phyloP scores from a whole-genome alignment of 1,140 invertebrate species.

The Maconellicoccus hirsutus region DNA sequence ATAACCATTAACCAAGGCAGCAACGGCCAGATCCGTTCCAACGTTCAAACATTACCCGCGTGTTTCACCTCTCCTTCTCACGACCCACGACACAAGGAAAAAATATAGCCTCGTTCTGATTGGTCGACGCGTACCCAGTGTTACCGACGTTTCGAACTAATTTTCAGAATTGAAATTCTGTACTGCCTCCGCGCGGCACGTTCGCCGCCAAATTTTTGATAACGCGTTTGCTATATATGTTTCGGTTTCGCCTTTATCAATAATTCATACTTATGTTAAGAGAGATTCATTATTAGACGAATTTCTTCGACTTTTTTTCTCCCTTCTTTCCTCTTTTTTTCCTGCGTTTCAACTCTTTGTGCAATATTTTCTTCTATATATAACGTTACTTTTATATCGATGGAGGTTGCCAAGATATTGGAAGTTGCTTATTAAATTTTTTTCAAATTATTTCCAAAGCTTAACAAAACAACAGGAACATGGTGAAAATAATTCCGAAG shows the following conservation, averaged over 20 bases:
- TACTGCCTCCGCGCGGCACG: not conserved
- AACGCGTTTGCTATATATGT: not conserved
- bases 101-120: constrained; percentile 10
- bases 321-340: no score
- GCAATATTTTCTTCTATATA: no score
- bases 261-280: not conserved
- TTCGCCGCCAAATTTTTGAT: not conserved
- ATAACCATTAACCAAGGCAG: constrained; percentile 16
- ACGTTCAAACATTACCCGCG: constrained; percentile 20
- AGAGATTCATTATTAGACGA: not conserved
- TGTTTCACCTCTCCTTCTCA: constrained; percentile 14
- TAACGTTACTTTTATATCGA: no score
- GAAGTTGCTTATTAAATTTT: no score
- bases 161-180: not conserved
- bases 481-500: no score
- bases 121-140: not conserved
- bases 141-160: not conserved
- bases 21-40: constrained; percentile 16
- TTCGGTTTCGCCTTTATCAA: not conserved
- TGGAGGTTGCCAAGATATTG: no score
- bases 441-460: no score
- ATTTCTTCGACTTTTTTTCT: not conserved
- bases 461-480: no score
- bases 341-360: no score
- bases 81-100: constrained; percentile 19